Conservation (phyloP, 2,797 vertebrate species). For the Acanthopagrus latus region DNA sequence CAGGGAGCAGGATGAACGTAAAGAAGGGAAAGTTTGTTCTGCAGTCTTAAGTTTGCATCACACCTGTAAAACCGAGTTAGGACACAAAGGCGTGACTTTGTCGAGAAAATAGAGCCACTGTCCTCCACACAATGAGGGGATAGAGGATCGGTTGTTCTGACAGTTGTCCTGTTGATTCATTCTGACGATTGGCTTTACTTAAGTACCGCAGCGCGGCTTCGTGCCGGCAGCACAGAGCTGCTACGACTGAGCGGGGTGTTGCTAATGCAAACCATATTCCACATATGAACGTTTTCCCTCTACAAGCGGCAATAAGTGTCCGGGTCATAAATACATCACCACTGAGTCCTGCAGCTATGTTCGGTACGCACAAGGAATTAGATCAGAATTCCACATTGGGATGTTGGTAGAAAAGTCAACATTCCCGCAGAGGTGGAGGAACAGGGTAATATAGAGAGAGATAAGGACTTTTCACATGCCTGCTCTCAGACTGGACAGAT, state of each 20-base stretch:
- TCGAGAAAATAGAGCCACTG: conserved; percentile 44
- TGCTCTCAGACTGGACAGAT: conserved; percentile 37
- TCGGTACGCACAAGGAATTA: conserved; percentile 73
- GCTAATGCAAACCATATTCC: conserved; percentile 76
- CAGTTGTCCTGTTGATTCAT: conserved; percentile 63
- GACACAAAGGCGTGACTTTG: conserved; percentile 60
- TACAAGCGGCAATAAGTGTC: conserved; percentile 59
- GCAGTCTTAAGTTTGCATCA: conserved; percentile 70
- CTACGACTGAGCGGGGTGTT: conserved; percentile 39
- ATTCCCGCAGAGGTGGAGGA: conserved; percentile 71
- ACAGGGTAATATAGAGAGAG: conserved; percentile 42
- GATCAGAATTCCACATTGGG: conserved; percentile 83
- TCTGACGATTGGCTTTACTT: conserved; percentile 52
- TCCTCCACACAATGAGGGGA: conserved; percentile 51
- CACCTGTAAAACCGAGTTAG: conserved; percentile 72
- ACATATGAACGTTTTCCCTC: conserved; percentile 60
- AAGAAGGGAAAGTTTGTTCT: conserved; percentile 82
- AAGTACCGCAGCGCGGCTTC: conserved; percentile 33
- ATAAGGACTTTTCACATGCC: conserved; percentile 63
- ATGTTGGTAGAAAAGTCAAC: conserved; percentile 84
- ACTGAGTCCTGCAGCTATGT: conserved; percentile 72
- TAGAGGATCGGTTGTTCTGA: conserved; percentile 45
- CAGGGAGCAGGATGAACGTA: conserved; percentile 71
- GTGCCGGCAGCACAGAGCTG: conserved; percentile 19
- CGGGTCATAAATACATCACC: conserved; percentile 77